Evolutionary conservation across 2,113 vertebrate genomes (phyloP), one percentile per base, ranked within the genome.

Genomic region (Paralichthys olivaceus): DNA sequence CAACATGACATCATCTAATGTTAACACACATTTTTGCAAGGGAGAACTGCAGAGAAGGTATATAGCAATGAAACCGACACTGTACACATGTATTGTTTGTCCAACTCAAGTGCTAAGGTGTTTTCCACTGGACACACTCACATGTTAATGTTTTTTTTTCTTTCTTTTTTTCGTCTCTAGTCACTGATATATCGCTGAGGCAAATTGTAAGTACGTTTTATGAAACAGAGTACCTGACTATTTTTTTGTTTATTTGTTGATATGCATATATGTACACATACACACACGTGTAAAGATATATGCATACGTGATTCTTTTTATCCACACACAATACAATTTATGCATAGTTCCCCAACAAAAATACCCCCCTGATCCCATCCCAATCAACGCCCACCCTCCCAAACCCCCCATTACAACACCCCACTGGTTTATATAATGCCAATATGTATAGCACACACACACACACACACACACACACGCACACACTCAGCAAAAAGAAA

Each of bases 1-100:
- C 97, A 99, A 99, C 97, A 98, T 99, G 97, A 98, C 97, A 97
- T 96, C 96, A 97, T 98, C 96, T 98, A 98, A 96, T 94, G 97
- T 89, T 97, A 97, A 98, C 97, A 98, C 96, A 98, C 96, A 97
- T 96, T 97, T 91, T 98, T 96, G 96, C 96, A 96, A 98, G 96
- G 96, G 96, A 97, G 95, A 96, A 97, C 96, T 96, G 96, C 95
- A 96, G 96, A 97, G 95, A 97, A 96, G 92, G 89, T 96, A 96
- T 94, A 95, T 95, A 96, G 94, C 94, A 94, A 96, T 96, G 95
- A 96, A 97, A 96, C 94, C 93, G 96, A 97, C 95, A 96, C 97
- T 98, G 95, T 98, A 98, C 97, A 98, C 93, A 94, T 84, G 95
- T 96, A 87, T 96, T 94, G 94, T 95, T 95, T 95, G 94, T 96